Conservation (phyloP, 2,888 invertebrate species). For the Cyrtodaria siliqua region DNA sequence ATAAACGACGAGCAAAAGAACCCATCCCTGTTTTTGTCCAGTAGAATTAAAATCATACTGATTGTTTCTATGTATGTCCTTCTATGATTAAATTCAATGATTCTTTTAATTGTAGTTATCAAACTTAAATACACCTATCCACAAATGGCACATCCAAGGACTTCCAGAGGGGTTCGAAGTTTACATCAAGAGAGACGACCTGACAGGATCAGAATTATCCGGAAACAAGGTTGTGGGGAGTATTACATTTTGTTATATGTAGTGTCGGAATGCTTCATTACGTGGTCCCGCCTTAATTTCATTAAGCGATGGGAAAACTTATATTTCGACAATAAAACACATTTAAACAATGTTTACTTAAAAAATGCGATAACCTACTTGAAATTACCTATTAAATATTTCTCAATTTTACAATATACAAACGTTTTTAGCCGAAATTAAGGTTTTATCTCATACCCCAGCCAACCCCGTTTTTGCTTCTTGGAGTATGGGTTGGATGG, state of each 20-base stretch:
- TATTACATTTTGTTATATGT: not conserved
- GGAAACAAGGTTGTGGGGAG: constrained; percentile 70
- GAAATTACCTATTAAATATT: too few species aligned
- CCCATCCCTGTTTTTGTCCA: not conserved
- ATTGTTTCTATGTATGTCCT: not conserved
- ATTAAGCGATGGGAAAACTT: too few species aligned
- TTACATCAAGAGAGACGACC: constrained; percentile 74
- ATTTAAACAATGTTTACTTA: too few species aligned
- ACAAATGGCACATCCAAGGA: constrained; percentile 65
- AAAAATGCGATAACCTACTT: too few species aligned
- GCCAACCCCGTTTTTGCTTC: too few species aligned
- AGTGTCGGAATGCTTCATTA: not conserved
- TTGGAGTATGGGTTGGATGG: too few species aligned
- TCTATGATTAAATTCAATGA: not conserved
- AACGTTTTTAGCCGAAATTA: too few species aligned
- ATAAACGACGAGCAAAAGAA: too few species aligned
- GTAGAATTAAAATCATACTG: not conserved
- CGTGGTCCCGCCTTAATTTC: too few species aligned
- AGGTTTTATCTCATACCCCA: too few species aligned
- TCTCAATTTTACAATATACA: too few species aligned
- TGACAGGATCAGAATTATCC: constrained; percentile 71
- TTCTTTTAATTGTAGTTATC: constrained; percentile 59
- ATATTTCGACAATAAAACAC: too few species aligned
- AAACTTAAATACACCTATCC: constrained; percentile 66
- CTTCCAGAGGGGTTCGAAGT: constrained; percentile 62